These are phyloP conservation scores for Peromyscus nudipes DNA, from an alignment of 2,797 vertebrate genomes.

Conservation along the genomic window DNA sequence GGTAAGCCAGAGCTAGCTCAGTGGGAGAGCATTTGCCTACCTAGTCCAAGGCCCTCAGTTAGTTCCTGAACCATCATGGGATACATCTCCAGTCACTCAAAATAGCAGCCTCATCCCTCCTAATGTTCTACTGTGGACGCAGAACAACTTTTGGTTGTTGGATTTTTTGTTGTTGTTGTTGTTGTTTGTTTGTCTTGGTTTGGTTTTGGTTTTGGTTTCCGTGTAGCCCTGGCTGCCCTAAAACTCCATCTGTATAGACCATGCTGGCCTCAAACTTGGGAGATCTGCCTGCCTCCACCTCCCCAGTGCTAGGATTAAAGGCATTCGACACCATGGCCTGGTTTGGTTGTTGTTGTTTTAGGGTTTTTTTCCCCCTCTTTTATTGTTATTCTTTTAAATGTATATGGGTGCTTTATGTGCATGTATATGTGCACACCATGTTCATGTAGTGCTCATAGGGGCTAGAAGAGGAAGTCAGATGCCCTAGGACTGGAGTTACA, in stretches of 20 bases:
- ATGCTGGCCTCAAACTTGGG: not conserved
- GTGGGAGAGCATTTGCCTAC: not conserved
- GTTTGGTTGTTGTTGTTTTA: not conserved
- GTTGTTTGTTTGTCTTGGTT: not conserved
- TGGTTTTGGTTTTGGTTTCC: not conserved
- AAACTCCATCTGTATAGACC: not conserved
- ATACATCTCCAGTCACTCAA: not conserved
- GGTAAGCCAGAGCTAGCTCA: not conserved
- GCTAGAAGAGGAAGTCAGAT: not conserved
- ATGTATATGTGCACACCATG: not conserved
- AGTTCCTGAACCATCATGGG: too few species aligned
- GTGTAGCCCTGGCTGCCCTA: not conserved
- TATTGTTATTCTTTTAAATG: not conserved
- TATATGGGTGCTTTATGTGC: not conserved
- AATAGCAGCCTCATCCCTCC: too few species aligned
- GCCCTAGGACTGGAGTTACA: not conserved
- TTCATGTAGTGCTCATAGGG: not conserved
- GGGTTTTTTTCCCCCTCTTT: not conserved
- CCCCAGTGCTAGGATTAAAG: not conserved
- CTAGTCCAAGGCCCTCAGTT: not conserved
- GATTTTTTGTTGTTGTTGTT: not conserved
- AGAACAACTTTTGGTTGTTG: not conserved
- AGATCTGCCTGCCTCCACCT: not conserved
- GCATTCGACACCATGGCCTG: rapidly evolving
- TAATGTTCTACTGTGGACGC: not conserved